Conservation (phyloP, 2,113 vertebrate genomes). For the Anseranas semipalmata region DNA sequence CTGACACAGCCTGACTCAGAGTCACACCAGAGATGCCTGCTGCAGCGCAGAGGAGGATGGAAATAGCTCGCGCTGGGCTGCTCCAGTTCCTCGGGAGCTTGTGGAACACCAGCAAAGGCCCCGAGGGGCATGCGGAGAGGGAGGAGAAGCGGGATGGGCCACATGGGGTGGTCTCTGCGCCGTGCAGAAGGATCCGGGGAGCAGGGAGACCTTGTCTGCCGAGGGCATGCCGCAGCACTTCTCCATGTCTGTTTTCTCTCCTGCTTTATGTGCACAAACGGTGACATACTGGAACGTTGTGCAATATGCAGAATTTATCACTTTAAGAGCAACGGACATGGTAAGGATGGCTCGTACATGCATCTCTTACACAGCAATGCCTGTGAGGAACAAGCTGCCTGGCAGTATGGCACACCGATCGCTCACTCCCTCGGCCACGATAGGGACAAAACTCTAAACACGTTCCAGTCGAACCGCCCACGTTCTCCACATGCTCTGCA, state of each 20-base stretch:
- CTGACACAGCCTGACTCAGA: constrained; percentile 37
- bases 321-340: background rate
- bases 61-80: background rate
- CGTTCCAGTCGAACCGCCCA: constrained; percentile 26
- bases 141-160: background rate
- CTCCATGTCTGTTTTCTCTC: background rate
- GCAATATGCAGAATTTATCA: background rate
- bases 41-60: background rate
- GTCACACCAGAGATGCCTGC: background rate
- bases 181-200: background rate
- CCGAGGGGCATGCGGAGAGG: fast-evolving
- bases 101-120: background rate
- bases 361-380: background rate
- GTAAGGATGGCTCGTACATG: background rate
- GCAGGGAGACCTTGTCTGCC: background rate
- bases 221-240: fast-evolving
- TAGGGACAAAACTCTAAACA: constrained; percentile 7
- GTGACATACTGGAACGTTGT: background rate
- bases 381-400: background rate
- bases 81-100: background rate
- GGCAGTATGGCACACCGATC: background rate
- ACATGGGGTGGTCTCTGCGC: background rate
- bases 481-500: constrained; percentile 1
- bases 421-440: background rate
- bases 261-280: background rate